phyloP scores from a whole-genome alignment of 2,113 vertebrate genomes.

The Pangasianodon hypophthalmus region DNA sequence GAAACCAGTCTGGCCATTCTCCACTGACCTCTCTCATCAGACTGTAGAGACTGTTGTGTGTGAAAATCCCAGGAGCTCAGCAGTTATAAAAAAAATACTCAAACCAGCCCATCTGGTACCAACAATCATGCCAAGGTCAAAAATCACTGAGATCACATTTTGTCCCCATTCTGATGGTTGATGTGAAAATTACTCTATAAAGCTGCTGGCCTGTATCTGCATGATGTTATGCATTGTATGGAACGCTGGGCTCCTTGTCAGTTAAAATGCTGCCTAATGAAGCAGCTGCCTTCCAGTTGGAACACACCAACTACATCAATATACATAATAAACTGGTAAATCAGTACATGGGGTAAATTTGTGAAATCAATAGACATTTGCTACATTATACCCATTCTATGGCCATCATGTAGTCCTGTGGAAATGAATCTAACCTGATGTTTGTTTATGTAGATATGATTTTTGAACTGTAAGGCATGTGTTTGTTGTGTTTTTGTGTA shows the following conservation, averaged over 20 bases:
- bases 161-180: too few relatives aligned
- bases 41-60: too few relatives aligned
- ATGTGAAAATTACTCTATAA: too few relatives aligned
- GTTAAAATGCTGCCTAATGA: background rate
- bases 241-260: background rate
- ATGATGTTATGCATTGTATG: too few relatives aligned
- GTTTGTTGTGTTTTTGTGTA: background rate
- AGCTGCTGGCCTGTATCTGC: too few relatives aligned
- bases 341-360: background rate
- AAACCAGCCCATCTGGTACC: too few relatives aligned
- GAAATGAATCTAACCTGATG: background rate
- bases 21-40: too few relatives aligned
- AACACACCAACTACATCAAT: background rate
- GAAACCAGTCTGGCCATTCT: too few relatives aligned
- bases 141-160: too few relatives aligned
- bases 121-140: too few relatives aligned
- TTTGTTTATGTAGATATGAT: background rate
- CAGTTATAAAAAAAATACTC: too few relatives aligned
- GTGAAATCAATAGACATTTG: background rate
- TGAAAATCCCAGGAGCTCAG: too few relatives aligned
- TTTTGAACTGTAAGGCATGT: background rate
- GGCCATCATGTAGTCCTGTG: background rate
- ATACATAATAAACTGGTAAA: background rate
- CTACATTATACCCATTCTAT: background rate
- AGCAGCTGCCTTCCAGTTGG: background rate